These are phyloP conservation scores for Phania funesta DNA, from an alignment of 2,888 invertebrate genomes.

Conservation along the genomic window DNA sequence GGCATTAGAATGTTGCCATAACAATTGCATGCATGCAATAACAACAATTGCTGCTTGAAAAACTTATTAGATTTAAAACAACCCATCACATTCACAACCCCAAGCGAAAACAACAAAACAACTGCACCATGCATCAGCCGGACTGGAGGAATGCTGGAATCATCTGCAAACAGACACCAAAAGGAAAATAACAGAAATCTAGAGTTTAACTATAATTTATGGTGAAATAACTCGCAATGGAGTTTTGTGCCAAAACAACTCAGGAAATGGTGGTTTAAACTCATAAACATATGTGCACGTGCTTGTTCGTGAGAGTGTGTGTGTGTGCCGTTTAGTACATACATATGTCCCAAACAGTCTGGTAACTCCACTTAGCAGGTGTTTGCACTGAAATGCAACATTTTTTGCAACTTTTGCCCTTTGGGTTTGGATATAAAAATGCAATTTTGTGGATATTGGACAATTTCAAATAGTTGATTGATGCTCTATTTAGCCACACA, in stretches of 20 bases:
- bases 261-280: slow-evolving; percentile 49
- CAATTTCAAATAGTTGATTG: slow-evolving; percentile 34
- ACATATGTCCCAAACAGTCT: slow-evolving; percentile 9
- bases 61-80: slow-evolving; percentile 27
- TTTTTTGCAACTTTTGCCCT: slow-evolving; percentile 31
- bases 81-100: slow-evolving; percentile 46
- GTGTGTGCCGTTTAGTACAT: neutral
- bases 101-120: slow-evolving; percentile 53
- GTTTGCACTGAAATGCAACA: slow-evolving; percentile 35
- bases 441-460: slow-evolving; percentile 53
- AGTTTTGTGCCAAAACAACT: slow-evolving; percentile 37
- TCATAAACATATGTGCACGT: slow-evolving; percentile 3
- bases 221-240: slow-evolving; percentile 55
- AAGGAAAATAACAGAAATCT: neutral
- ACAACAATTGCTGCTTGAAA: slow-evolving; percentile 38
- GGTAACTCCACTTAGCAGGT: slow-evolving; percentile 54
- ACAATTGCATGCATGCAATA: slow-evolving; percentile 34
- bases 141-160: slow-evolving; percentile 17
- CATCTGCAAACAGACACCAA: slow-evolving; percentile 26
- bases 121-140: too few relatives aligned
- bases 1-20: slow-evolving; percentile 25
- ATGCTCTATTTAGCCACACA: slow-evolving; percentile 1
- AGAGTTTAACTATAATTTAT: slow-evolving; percentile 58
- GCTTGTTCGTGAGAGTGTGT: neutral
- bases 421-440: slow-evolving; percentile 41